Conservation (phyloP, 2,888 invertebrate genomes). For the Horisme vitalbata region DNA sequence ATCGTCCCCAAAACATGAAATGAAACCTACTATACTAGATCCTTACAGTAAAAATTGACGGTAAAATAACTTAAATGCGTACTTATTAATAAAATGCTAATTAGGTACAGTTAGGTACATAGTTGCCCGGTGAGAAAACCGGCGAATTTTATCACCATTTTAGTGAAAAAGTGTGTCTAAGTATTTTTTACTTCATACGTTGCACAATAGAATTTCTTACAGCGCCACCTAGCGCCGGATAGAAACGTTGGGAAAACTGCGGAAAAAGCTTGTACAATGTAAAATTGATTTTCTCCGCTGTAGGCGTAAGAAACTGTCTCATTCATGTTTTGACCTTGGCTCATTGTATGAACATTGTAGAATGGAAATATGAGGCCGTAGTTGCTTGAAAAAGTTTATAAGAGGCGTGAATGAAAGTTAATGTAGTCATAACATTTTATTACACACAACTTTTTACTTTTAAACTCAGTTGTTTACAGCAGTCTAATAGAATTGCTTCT, state of each 20-base stretch:
- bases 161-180: too few relatives aligned
- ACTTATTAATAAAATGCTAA: too few relatives aligned
- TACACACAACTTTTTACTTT: background rate
- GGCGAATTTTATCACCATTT: too few relatives aligned
- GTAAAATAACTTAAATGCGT: too few relatives aligned
- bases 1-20: too few relatives aligned
- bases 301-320: conserved; percentile 12
- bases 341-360: conserved; percentile 9
- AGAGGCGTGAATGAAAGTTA: conserved; percentile 12
- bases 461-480: too few relatives aligned
- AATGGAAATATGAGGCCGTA: conserved; percentile 12
- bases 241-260: conserved; percentile 61
- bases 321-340: conserved; percentile 38
- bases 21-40: too few relatives aligned
- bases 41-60: too few relatives aligned
- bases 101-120: too few relatives aligned
- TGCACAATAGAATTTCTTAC: conserved; percentile 31
- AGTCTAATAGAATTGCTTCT: too few relatives aligned
- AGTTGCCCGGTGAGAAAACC: too few relatives aligned
- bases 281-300: conserved; percentile 38
- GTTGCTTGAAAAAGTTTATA: conserved; percentile 5
- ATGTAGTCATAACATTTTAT: conserved; percentile 1
- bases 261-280: conserved; percentile 45
- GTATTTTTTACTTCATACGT: conserved; percentile 18
- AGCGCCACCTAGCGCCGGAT: conserved; percentile 64